A percentile compares a stretch with the other conserved stretches of the same genome.
These are phyloP conservation scores for Percopsis transmontana DNA, from an alignment of 2,113 vertebrate genomes.

Conservation along the genomic window DNA sequence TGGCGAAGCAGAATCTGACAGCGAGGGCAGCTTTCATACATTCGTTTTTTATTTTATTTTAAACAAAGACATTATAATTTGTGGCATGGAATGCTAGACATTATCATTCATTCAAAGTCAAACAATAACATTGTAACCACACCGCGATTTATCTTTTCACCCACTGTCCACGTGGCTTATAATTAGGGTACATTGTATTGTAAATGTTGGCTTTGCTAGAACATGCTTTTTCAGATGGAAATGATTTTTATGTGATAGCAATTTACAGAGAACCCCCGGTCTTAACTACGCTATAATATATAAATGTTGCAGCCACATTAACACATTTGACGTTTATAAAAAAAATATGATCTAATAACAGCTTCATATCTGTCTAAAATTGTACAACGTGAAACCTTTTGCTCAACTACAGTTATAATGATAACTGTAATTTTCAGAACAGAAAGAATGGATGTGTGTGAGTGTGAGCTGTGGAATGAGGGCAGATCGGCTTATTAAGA, in stretches of 20 bases:
- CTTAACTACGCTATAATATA: too few species aligned
- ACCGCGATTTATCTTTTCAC: not conserved
- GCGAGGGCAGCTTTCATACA: not conserved
- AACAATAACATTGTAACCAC: too few species aligned
- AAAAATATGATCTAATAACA: too few species aligned
- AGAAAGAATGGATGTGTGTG: not conserved
- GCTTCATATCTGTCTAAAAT: too few species aligned
- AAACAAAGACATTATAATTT: too few species aligned
- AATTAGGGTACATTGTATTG: not conserved
- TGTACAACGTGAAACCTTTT: not conserved
- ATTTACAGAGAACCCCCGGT: not conserved
- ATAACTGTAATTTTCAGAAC: not conserved
- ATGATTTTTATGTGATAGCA: not conserved
- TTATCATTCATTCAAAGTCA: too few species aligned
- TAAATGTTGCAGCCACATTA: too few species aligned
- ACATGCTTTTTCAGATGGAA: not conserved
- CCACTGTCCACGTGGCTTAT: slow-evolving; percentile 56
- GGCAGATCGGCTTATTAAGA: slow-evolving; percentile 50
- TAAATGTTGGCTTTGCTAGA: slow-evolving; percentile 1
- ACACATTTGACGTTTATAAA: too few species aligned
- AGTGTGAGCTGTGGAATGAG: slow-evolving; percentile 29
- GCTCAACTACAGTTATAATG: not conserved
- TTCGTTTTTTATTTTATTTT: too few species aligned
- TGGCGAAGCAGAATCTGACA: slow-evolving; percentile 26
- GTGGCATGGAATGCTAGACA: too few species aligned